Base-by-base conservation (phyloP, 37 sponge, comb jelly and placozoan genomes). In the Halisarca cf. caerulea region DNA sequence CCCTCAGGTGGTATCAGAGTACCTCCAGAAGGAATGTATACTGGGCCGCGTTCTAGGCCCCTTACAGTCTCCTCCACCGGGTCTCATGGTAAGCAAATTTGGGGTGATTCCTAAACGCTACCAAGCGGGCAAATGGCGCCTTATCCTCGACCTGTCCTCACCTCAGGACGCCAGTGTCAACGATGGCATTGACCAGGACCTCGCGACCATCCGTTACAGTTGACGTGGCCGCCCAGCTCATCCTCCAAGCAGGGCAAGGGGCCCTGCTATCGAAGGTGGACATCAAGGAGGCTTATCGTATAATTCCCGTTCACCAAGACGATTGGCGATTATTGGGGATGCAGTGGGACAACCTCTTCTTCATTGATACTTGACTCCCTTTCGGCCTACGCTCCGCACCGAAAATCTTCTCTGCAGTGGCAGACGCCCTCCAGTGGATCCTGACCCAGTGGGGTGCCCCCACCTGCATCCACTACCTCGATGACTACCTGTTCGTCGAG, bases 381-480 rank as follows among this genome's bases (percentile, higher is more conserved):
- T 85, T 85, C 40, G 78, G 85, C 14, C 78, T 85, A 20, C 85
- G 78, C 0, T 85, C 85, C 0, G 85, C 85, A 0, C 86, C 80
- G 1, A 86, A 79, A 55, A 57, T 79, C 0, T 86, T 86, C 38
- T 64, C n/a, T 33, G 58, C 35, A 25, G 11, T 86, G 36, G 80
- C 86, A 0, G 86, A 86, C 34, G 35, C 55, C 0, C 28, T 77
- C 15, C 73, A 74, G 39, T 85, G 85, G 85, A 55, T 85, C 66
- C 0, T 75, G 30, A 15, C 6, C 0, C 9, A 61, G 28, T 40
- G 33, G n/a, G 80, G 86, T 7, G 80, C 64, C 15, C 2, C 30
- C 7, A 36, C 0, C 36, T 21, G 18, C 4, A 68, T 85, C 64
- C 85, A 85, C 58, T 85, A 85, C 64, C 64, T 85, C 25, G 80